A percentile compares a stretch with the other conserved stretches of the same genome.
Evolutionary conservation across 2,797 vertebrate genomes (phyloP).

Genomic region (Leptoclinus maculatus): DNA sequence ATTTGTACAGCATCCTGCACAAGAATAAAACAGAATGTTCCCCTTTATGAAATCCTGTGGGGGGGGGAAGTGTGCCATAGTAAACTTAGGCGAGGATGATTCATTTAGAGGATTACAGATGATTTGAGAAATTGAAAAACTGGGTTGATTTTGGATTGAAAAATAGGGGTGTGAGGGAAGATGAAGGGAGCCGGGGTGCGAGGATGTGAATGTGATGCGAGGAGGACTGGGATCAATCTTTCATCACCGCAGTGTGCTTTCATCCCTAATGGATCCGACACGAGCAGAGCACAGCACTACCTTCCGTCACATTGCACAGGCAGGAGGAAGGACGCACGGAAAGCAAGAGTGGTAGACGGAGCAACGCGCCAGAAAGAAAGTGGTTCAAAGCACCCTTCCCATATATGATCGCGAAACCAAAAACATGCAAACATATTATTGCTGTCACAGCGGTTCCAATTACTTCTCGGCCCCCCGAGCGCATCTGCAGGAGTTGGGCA

Average conservation of each 20-base stretch:
- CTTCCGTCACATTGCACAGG: conserved; percentile 74
- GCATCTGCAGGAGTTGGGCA: conserved; percentile 50
- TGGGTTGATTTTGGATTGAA: conserved; percentile 72
- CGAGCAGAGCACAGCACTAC: conserved; percentile 69
- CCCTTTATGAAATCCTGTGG: conserved; percentile 39
- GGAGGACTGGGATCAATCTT: conserved; percentile 80
- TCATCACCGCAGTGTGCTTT: conserved; percentile 78
- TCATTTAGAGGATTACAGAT: conserved; percentile 62
- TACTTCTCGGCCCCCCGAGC: conserved; percentile 46
- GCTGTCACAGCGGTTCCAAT: conserved; percentile 60
- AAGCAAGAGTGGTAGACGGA: conserved; percentile 43
- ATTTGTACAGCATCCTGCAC: conserved; percentile 14
- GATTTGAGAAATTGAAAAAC: conserved; percentile 70
- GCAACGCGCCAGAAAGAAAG: conserved; percentile 37
- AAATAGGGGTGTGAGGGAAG: conserved; percentile 51
- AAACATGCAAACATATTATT: conserved; percentile 63
- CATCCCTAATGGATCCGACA: conserved; percentile 79
- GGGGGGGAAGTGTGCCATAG: conserved; percentile 37
- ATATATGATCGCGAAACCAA: conserved; percentile 44
- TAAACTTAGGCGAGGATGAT: conserved; percentile 61
- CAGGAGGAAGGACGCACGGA: conserved; percentile 48
- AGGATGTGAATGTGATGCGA: conserved; percentile 73
- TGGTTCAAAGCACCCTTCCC: conserved; percentile 29
- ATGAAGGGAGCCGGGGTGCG: conserved; percentile 62
- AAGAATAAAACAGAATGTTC: conserved; percentile 37